These are phyloP conservation scores for Eira barbara DNA, from an alignment of 2,113 vertebrate species.

Conservation along the genomic window DNA sequence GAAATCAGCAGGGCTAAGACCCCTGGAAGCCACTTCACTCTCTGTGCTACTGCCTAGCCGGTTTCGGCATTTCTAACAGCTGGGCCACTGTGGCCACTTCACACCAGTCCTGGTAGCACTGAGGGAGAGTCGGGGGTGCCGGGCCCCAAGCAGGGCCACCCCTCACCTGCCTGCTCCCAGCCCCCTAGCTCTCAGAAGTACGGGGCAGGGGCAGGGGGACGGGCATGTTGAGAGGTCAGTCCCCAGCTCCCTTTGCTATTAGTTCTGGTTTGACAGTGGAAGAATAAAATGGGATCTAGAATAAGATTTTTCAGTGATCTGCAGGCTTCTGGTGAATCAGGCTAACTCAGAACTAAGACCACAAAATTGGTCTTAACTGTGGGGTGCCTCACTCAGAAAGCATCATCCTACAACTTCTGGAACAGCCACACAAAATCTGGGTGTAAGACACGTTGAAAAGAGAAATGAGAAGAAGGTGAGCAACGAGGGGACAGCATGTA, in stretches of 20 bases:
- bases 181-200: not conserved
- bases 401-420: not conserved
- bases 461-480: not conserved
- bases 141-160: no score
- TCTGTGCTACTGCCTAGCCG: not conserved
- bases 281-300: not conserved
- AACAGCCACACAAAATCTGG: not conserved
- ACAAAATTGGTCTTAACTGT: not conserved
- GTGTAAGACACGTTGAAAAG: not conserved
- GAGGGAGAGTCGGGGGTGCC: not conserved
- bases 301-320: not conserved
- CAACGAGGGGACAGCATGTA: fast-evolving
- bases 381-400: not conserved
- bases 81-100: not conserved
- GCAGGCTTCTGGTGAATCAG: not conserved
- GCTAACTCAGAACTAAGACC: not conserved
- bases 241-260: not conserved
- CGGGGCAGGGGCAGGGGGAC: not conserved
- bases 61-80: no score
- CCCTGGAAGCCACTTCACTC: not conserved
- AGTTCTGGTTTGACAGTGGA: not conserved
- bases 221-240: not conserved
- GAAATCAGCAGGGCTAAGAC: not conserved
- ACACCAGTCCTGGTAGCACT: not conserved
- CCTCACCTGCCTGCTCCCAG: not conserved